Evolutionary conservation across 2,113 vertebrate genomes (phyloP).

Genomic region (Todiramphus saurophagus): DNA sequence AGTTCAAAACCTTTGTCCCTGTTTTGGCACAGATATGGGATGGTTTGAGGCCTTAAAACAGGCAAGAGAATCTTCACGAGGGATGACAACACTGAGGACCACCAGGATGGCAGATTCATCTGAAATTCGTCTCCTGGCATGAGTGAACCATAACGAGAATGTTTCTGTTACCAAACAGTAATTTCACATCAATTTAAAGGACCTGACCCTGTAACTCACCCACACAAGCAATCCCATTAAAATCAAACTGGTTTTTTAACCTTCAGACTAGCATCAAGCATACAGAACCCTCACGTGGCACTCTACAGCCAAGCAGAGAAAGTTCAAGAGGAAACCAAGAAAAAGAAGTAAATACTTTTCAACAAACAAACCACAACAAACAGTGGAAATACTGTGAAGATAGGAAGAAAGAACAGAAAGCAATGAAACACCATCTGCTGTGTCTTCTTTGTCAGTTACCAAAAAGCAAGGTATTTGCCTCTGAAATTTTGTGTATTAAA

Average conservation of each 20-base stretch:
- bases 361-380: neutral
- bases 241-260: neutral
- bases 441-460: neutral
- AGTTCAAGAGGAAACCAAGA: neutral
- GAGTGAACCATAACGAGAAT: neutral
- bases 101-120: slow-evolving; percentile 75
- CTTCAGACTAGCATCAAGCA: neutral
- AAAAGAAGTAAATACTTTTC: neutral
- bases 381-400: neutral
- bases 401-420: neutral
- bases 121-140: slow-evolving; percentile 66
- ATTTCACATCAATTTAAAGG: neutral
- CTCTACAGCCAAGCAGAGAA: neutral
- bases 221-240: neutral
- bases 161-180: neutral
- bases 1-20: slow-evolving; percentile 75
- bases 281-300: neutral
- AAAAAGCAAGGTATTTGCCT: neutral
- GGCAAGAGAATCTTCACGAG: slow-evolving; percentile 77
- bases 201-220: neutral
- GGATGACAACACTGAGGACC: slow-evolving; percentile 76
- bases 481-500: neutral
- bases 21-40: slow-evolving; percentile 66
- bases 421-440: neutral
- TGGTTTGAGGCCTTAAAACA: slow-evolving; percentile 71